Base-by-base conservation (phyloP, 1,140 invertebrate species). In the Thrips palmi region DNA sequence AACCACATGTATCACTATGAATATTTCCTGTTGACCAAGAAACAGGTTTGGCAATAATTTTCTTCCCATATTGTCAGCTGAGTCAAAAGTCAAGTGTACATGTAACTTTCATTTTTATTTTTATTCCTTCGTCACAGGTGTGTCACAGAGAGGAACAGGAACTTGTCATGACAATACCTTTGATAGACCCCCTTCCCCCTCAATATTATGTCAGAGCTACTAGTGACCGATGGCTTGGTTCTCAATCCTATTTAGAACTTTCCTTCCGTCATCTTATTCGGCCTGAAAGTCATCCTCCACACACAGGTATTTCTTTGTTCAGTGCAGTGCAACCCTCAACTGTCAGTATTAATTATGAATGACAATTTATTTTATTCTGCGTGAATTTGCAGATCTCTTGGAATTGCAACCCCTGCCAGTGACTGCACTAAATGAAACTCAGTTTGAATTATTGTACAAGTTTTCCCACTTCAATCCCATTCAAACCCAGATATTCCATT, bases 391-490 rank as follows among this genome's bases (percentile, higher is more conserved):
- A 75, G 86, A 94, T 57, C 62, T 99, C 4, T 56, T 98, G 27
- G 79, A 89, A 52, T 59, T 99, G 8, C 76, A 87, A 43, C 96
- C 93, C 1, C 56, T 99, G 24, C 83, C 94, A 19, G 65, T 91
- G 4, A 73, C 70, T 35, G 82, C 77, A 0, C 59, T 98, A 12
- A 74, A 84, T 38, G 76, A 94, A 49, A 52, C 65, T 0, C 49
- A 63, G 3, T 85, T 78, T 49, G 77, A 97, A 57, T 63, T 65
- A 22, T 56, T 99, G 1, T 99, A 94, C 61, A 73, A 65, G 14
- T 98, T 97, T 57, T 72, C 73, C 0, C 89, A 96, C 57, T 99
- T 99, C 59, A 99, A 99, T 64, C 89, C 94, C 2, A 91, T 99
- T 50, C 96, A 99, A 60, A 97, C 93, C 4, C 96, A 99, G 63